Evolutionary conservation across 2,113 vertebrate species (phyloP).

Genomic region (Capreolus pygargus): DNA sequence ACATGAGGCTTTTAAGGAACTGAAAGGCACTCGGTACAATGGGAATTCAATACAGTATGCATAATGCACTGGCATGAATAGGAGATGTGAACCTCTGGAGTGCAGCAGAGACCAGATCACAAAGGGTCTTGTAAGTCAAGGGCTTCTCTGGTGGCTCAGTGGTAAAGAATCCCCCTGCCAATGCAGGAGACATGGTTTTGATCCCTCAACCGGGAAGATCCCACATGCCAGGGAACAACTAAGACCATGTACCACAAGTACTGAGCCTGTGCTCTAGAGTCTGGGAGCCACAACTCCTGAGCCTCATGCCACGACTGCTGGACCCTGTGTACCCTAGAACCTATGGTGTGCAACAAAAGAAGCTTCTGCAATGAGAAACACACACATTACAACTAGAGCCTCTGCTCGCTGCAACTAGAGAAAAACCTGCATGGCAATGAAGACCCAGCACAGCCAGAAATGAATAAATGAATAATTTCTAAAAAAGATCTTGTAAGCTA

Average conservation of each 20-base stretch:
- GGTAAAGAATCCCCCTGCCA: neutral
- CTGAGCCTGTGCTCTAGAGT: neutral
- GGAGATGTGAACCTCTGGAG: neutral
- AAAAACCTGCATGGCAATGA: neutral
- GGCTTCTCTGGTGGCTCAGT: neutral
- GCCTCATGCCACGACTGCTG: neutral
- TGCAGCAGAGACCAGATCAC: neutral
- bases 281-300: neutral
- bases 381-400: neutral
- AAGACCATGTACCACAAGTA: neutral
- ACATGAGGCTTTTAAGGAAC: neutral
- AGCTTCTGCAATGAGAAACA: accelerated
- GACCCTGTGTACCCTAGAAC: neutral
- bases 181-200: neutral
- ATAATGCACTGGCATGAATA: neutral
- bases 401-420: neutral
- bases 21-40: neutral
- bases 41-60: neutral
- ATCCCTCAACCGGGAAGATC: neutral
- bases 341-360: neutral
- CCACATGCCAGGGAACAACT: neutral
- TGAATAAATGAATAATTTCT: neutral
- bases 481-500: neutral
- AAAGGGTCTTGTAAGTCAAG: neutral
- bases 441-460: neutral